Base-by-base conservation (phyloP, 1,140 invertebrate species). In the Planococcus citri region DNA sequence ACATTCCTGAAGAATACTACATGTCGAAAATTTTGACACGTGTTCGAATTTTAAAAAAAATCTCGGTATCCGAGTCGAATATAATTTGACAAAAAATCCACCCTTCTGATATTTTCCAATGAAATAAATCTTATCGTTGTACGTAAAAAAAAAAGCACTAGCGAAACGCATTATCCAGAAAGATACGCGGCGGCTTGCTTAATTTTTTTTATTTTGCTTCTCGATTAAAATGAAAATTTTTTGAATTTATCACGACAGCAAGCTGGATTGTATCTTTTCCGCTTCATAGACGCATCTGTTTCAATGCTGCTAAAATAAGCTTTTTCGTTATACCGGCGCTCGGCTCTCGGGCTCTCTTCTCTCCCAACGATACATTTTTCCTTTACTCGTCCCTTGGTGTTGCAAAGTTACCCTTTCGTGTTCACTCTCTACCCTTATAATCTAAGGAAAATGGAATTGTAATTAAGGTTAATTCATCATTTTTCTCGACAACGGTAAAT, bases 381-480 rank as follows among this genome's bases (percentile, higher is more conserved):
- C n/a, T 33, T 33, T 20, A 20, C 41, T 51, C 41, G 10, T 51
- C 29, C 41, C 41, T 2, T 51, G 17, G n/a, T 51, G 10, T 51
- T 20, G n/a, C 17, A 20, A 20, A 17, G 41, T 14, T 20, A 51
- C 41, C 41, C 41, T 51, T 51, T 51, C 41, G n/a, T 20, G 41
- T 51, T 51, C 41, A 20, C 41, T 51, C 41, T 20, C 41, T 51
- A 51, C 41, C 41, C 41, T 51, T 51, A 51, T 51, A 51, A 51
- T 51, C 41, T 51, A 51, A 64, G 25, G 60, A 64, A 64, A 64
- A 64, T 64, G 60, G 60, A 27, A 64, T 64, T 27, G 60, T 64
- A 64, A 64, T 64, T 64, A 64, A 64, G 60, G 60, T 25, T 64
- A 64, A 64, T 64, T 64, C 60, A 64, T 64, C 60, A 64, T 64